Evolutionary conservation across 53 echinoderm and acorn worm species (phyloP).

Genomic region (Actinopyga echinites): DNA sequence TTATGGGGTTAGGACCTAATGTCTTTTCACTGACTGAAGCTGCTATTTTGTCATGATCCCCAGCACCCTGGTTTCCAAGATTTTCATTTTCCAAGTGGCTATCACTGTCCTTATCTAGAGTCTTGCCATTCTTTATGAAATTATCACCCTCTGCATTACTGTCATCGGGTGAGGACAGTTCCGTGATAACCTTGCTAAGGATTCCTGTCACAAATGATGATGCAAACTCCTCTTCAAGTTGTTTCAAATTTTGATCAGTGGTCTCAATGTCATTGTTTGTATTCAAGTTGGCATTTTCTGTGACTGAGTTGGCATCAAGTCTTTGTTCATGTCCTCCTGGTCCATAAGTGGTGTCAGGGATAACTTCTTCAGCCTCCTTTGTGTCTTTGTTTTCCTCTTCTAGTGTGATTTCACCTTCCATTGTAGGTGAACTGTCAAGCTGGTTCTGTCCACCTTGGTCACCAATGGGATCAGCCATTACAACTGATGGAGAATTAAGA

Average conservation of each 20-base stretch:
- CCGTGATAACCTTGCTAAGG: background rate
- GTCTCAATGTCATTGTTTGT: background rate
- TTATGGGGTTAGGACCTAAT: background rate
- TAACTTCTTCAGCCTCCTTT: no score
- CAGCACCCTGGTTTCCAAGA: constrained; percentile 3
- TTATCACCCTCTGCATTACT: background rate
- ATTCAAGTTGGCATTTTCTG: background rate
- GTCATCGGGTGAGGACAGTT: background rate
- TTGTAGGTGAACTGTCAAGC: no score
- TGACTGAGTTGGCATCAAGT: background rate
- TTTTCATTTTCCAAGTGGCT: background rate
- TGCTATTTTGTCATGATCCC: background rate
- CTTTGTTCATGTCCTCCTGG: no score
- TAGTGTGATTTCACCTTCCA: no score
- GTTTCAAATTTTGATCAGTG: background rate
- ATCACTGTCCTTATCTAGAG: no score
- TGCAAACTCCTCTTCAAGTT: constrained; percentile 3
- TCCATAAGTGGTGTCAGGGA: no score
- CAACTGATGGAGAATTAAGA: no score
- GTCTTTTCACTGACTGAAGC: background rate
- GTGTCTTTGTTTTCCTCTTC: no score
- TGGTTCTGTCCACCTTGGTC: no score
- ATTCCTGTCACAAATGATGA: background rate
- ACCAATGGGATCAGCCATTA: no score
- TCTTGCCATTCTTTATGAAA: no score